Conservation (phyloP, 2,797 vertebrate species). For the Gallinago stenura region DNA sequence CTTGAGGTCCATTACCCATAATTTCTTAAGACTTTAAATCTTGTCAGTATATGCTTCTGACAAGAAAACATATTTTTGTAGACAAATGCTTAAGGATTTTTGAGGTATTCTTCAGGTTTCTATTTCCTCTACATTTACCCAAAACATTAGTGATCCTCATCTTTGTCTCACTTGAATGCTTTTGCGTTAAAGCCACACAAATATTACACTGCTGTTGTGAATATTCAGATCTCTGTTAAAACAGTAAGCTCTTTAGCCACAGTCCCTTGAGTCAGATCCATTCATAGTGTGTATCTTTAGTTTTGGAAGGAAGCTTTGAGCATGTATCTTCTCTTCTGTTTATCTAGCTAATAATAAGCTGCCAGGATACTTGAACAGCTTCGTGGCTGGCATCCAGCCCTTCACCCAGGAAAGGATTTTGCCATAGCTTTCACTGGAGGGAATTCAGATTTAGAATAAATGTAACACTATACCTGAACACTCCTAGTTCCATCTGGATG, state of each 20-base stretch:
- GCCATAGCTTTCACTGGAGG: not conserved
- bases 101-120: not conserved
- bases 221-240: not conserved
- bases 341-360: constrained; percentile 63
- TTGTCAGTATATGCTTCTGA: not conserved
- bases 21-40: not conserved
- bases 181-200: not conserved
- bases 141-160: not conserved
- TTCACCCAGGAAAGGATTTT: constrained; percentile 22
- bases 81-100: not conserved
- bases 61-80: not conserved
- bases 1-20: not conserved
- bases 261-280: not conserved
- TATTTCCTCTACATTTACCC: not conserved
- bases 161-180: not conserved
- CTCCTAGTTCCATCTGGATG: not conserved
- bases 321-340: constrained; percentile 30
- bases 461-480: not conserved
- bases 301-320: constrained; percentile 47
- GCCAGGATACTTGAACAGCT: constrained; percentile 32
- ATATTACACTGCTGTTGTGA: not conserved
- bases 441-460: constrained; percentile 21
- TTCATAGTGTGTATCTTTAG: constrained; percentile 54
- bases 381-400: constrained; percentile 21
- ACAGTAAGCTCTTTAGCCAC: not conserved